Percentiles rank a stretch among this genome's conserved stretches.
Evolutionary conservation across 2,888 invertebrate species (phyloP).

Genomic region (Stictocephala bisonia): DNA sequence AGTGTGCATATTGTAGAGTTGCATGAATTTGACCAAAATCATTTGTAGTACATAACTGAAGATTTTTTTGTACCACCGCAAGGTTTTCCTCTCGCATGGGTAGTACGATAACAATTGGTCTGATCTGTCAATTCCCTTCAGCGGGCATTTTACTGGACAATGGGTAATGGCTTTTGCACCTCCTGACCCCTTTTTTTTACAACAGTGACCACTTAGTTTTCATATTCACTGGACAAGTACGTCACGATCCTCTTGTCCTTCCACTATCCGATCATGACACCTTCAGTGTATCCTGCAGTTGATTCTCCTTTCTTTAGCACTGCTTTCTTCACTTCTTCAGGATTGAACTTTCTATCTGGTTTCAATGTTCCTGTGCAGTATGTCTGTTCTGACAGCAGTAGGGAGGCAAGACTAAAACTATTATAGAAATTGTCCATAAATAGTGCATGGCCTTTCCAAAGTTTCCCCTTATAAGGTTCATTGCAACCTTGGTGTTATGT

Average conservation of each 20-base stretch:
- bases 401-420: neutral
- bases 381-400: neutral
- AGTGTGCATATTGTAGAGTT: no score
- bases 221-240: neutral
- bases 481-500: neutral
- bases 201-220: neutral
- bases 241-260: neutral
- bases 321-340: conserved; percentile 10
- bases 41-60: no score
- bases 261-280: neutral
- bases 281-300: neutral
- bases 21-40: no score
- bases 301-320: conserved; percentile 44
- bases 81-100: no score
- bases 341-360: conserved; percentile 14
- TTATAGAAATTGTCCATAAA: conserved; percentile 13
- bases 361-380: conserved; percentile 35
- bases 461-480: neutral
- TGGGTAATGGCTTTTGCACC: no score
- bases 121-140: no score
- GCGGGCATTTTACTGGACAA: no score
- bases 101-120: no score
- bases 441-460: neutral
- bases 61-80: no score
- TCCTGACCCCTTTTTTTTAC: no score